These are phyloP conservation scores for Drosophila subquinaria DNA, from an alignment of 2,888 invertebrate genomes.

Conservation along the genomic window DNA sequence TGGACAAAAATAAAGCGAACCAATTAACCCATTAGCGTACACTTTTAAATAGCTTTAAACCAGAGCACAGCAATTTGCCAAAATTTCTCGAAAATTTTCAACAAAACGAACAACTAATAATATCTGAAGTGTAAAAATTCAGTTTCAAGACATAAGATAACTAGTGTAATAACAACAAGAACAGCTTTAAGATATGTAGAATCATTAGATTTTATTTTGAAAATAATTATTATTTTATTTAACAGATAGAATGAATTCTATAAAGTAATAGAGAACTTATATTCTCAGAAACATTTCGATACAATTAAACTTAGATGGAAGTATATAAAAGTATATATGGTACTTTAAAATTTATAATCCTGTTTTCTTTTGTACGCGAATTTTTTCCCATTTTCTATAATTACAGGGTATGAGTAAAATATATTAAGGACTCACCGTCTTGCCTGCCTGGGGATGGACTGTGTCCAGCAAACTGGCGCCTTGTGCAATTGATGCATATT, in stretches of 20 bases:
- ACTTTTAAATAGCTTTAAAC: slow-evolving; percentile 48
- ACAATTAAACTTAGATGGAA: no score
- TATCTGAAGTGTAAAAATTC: neutral
- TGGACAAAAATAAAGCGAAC: slow-evolving; percentile 69
- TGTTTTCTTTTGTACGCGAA: no score
- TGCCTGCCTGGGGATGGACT: slow-evolving; percentile 86
- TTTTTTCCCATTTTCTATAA: neutral
- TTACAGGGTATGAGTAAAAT: neutral
- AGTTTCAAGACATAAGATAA: neutral
- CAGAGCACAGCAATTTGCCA: slow-evolving; percentile 39
- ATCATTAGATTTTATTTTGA: neutral
- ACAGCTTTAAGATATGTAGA: neutral
- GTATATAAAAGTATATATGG: no score
- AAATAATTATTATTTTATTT: neutral
- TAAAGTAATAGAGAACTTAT: neutral
- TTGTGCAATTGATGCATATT: slow-evolving; percentile 85
- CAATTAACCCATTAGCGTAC: slow-evolving; percentile 75
- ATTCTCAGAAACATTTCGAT: no score
- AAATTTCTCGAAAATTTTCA: slow-evolving; percentile 26
- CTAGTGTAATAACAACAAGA: neutral
- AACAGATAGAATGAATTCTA: neutral
- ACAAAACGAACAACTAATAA: neutral
- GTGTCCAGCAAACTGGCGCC: slow-evolving; percentile 85
- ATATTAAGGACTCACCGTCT: slow-evolving; percentile 82
- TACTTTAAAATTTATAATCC: no score